Conservation (phyloP, 2,113 vertebrate genomes). For the Gambusia holbrooki region DNA sequence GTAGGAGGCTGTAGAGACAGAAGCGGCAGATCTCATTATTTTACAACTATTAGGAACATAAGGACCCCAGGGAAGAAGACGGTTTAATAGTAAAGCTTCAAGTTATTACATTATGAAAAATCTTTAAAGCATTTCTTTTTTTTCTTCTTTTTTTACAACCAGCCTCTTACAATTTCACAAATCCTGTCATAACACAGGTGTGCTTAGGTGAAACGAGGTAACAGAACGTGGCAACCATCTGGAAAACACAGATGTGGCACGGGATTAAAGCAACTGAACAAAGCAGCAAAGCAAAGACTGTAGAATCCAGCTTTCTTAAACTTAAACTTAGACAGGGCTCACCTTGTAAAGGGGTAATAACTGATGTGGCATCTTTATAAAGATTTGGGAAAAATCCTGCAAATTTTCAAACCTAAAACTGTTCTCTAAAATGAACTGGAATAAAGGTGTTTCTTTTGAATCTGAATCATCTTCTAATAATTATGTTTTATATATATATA, state of each 20-base stretch:
- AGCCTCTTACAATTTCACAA: conserved; percentile 7
- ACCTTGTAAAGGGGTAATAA: background rate
- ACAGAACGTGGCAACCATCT: background rate
- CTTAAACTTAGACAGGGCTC: background rate
- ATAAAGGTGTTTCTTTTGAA: no score
- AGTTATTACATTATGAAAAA: conserved; percentile 54
- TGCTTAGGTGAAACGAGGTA: background rate
- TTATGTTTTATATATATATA: no score
- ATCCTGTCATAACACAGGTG: background rate
- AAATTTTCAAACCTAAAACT: no score
- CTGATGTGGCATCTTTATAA: background rate
- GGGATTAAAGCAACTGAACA: background rate
- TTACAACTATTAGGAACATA: conserved; percentile 68
- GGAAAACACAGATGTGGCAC: background rate
- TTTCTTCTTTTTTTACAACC: conserved; percentile 28
- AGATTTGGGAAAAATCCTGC: background rate
- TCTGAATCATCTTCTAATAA: no score
- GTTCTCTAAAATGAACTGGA: no score
- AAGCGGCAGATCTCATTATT: conserved; percentile 73
- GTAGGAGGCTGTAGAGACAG: conserved; percentile 52
- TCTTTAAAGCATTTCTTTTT: conserved; percentile 16
- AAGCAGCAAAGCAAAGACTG: background rate
- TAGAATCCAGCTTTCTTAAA: background rate
- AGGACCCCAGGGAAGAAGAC: conserved; percentile 51
- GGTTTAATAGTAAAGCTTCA: conserved; percentile 57